Percentiles rank a stretch among this genome's conserved stretches.
phyloP scores from a whole-genome alignment of 2,797 vertebrate genomes.

The Nyctibius grandis region DNA sequence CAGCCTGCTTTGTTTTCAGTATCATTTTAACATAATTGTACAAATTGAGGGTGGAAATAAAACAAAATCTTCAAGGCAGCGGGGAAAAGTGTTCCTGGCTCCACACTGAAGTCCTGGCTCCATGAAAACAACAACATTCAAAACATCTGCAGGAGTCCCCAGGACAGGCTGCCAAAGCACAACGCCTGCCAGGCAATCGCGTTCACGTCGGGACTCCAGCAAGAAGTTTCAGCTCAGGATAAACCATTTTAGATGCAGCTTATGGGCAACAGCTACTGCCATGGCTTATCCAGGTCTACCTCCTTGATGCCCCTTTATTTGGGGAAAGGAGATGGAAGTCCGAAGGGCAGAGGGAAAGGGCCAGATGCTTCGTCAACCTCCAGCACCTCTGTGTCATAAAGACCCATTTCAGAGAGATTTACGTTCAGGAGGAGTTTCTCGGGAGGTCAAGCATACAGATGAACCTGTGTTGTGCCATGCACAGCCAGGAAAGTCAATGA shows the following conservation, averaged over 20 bases:
- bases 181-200: fast-evolving
- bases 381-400: background rate
- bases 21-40: background rate
- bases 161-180: background rate
- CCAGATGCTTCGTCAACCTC: background rate
- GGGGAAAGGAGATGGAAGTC: background rate
- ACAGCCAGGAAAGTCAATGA: background rate
- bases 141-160: background rate
- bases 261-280: background rate
- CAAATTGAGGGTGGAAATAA: background rate
- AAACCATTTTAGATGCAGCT: background rate
- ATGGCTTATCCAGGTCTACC: fast-evolving
- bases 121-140: background rate
- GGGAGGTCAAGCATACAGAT: background rate
- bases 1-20: background rate
- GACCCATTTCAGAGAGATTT: background rate
- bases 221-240: background rate
- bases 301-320: fast-evolving
- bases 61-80: background rate
- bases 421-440: background rate
- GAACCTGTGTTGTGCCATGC: background rate
- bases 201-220: fast-evolving
- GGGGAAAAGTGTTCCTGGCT: background rate
- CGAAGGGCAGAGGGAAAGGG: background rate
- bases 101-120: background rate